phyloP scores from a whole-genome alignment of 2,888 invertebrate species.

The Aradus depressus region DNA sequence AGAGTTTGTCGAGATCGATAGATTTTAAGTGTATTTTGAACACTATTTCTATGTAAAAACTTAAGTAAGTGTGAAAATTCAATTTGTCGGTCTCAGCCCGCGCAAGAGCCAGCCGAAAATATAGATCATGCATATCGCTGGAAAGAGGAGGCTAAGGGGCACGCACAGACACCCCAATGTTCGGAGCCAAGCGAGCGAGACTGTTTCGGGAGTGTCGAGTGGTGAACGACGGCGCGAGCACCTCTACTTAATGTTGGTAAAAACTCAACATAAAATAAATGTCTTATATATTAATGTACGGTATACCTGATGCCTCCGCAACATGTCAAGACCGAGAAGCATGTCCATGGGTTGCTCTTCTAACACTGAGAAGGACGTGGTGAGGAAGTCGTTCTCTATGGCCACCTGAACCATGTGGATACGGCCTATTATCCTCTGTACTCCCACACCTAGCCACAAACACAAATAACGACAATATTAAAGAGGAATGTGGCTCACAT shows the following conservation, averaged over 20 bases:
- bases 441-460: constrained; percentile 67
- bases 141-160: too few relatives aligned
- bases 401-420: constrained; percentile 90
- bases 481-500: not conserved
- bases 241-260: too few relatives aligned
- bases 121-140: too few relatives aligned
- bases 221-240: not conserved
- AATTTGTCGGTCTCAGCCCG: too few relatives aligned
- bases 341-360: constrained; percentile 98
- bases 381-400: constrained; percentile 84
- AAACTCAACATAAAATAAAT: constrained; percentile 3
- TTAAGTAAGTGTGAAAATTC: too few relatives aligned
- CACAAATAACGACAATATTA: not conserved
- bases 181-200: too few relatives aligned
- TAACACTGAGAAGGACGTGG: constrained; percentile 91
- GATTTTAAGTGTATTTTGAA: too few relatives aligned
- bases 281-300: too few relatives aligned
- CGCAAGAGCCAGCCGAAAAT: too few relatives aligned
- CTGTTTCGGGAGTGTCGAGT: not conserved
- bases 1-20: too few relatives aligned
- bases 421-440: constrained; percentile 88
- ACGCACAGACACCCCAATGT: too few relatives aligned
- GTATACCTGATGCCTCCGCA: constrained; percentile 83
- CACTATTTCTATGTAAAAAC: too few relatives aligned
- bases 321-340: constrained; percentile 93